phyloP scores from a whole-genome alignment of 2,888 invertebrate genomes.

The Mythimna lalbum region DNA sequence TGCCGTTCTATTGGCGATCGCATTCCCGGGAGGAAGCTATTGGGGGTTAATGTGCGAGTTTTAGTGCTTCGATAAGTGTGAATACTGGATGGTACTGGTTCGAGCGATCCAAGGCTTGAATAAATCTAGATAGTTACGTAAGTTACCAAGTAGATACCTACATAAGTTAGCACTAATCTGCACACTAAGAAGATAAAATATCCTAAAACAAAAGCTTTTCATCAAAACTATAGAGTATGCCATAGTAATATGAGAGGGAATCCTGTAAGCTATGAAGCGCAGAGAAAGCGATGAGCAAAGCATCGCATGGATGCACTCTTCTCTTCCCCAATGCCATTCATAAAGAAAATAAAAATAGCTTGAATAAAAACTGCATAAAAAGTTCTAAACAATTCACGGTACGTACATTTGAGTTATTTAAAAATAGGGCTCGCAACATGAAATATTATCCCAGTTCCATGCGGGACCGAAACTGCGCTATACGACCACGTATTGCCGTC shows the following conservation, averaged over 20 bases:
- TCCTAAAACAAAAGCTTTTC: neutral
- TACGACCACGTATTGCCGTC: slow-evolving; percentile 7
- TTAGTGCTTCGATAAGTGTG: slow-evolving; percentile 16
- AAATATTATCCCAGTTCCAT: slow-evolving; percentile 42
- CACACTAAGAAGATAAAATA: neutral
- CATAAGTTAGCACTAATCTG: neutral
- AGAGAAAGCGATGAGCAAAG: slow-evolving; percentile 8
- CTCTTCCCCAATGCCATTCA: slow-evolving; percentile 17
- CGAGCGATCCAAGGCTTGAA: too few relatives aligned
- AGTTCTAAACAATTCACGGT: slow-evolving; percentile 42
- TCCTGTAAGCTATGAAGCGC: neutral
- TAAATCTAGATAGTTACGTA: too few relatives aligned
- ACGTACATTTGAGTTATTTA: slow-evolving; percentile 51
- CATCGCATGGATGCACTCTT: slow-evolving; percentile 27
- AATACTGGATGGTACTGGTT: neutral
- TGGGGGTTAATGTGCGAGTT: neutral
- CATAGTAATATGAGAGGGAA: neutral
- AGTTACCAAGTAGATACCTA: neutral
- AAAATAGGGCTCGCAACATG: slow-evolving; percentile 50
- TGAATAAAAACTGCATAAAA: slow-evolving; percentile 22
- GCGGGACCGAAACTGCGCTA: slow-evolving; percentile 21
- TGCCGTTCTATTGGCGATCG: slow-evolving; percentile 42
- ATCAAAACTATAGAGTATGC: neutral
- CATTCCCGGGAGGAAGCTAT: slow-evolving; percentile 33
- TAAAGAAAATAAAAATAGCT: slow-evolving; percentile 32